Evolutionary conservation across 64 coral and sea anemone genomes (phyloP), one percentile per base, ranked within the genome.

Genomic region (Anthopleura sola): DNA sequence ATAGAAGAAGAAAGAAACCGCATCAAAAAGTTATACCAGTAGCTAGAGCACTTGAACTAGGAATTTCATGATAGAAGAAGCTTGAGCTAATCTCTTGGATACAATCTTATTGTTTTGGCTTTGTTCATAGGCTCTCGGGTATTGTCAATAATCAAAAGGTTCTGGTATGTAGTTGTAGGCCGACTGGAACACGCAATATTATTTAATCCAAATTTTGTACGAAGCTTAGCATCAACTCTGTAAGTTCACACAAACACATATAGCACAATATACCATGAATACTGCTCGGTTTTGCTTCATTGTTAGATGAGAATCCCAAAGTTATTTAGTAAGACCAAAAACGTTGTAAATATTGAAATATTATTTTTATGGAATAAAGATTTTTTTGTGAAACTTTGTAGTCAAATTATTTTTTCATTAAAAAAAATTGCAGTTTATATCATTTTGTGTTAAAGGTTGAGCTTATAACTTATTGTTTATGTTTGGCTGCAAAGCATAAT

Each of bases 111-210:
- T 79, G 76, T 79, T 38, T 38, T 44, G 36, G 9, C 44, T 44
- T 79, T 79, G 76, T 79, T 79, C 6, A 37, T 15, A 11, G 44
- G 5, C 37, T 48, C 2, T 40, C 12, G 44, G 37, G 37, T 48
- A 79, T 79, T 79, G 76, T 79, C 47, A 79, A 79, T 79, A 79
- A 79, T 48, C 76, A 44, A 79, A 79, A 79, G 14, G 18, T 79
- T 18, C 20, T 44, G 76, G 37, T 79, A 79, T 10, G 76, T 33
- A 33, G 31, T 32, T 71, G 26, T 34, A 29, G 66, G 10, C 14
- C 66, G 3, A 29, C 66, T 71, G 26, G 11, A 71, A 46, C 76
- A 79, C 76, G 76, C 76, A 79, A 79, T 48, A 6, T 44, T 79
- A 6, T 44, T 6, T 44, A 44, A 44, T 44, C 19, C 18, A n/a